Evolutionary conservation across 2,797 vertebrate species (phyloP).

Genomic region (Peromyscus melanophrys): DNA sequence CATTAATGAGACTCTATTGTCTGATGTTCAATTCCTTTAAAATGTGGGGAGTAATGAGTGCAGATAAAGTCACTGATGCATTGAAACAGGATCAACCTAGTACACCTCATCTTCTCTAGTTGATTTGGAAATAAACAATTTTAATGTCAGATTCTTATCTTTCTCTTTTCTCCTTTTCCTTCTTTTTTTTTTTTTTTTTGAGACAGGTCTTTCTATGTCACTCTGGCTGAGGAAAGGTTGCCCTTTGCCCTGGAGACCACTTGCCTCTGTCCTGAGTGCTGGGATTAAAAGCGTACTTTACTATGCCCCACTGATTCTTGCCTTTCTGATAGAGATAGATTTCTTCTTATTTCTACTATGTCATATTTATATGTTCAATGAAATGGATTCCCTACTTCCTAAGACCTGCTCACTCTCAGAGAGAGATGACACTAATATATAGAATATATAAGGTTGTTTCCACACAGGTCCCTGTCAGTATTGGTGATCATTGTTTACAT

Average conservation of each 20-base stretch:
- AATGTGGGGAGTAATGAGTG: slow-evolving; percentile 38
- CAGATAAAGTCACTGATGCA: background rate
- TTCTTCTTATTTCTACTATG: background rate
- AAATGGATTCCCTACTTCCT: background rate
- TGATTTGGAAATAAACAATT: background rate
- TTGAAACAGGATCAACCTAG: background rate
- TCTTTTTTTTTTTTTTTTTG: background rate
- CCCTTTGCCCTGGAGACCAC: background rate
- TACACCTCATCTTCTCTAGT: background rate
- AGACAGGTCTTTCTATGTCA: background rate
- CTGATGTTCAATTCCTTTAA: background rate
- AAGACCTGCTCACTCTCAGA: background rate
- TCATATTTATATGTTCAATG: background rate
- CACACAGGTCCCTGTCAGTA: background rate
- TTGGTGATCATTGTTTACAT: background rate
- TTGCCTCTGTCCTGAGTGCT: background rate
- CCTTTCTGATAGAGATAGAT: background rate
- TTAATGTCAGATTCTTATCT: background rate
- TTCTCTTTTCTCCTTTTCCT: background rate
- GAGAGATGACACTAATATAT: background rate
- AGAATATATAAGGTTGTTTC: background rate
- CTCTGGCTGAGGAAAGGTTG: background rate
- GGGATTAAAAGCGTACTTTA: background rate
- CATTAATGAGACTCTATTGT: slow-evolving; percentile 13
- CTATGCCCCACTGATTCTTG: background rate